Base-by-base conservation (phyloP, 2,113 vertebrate genomes). In the Heterotis niloticus region DNA sequence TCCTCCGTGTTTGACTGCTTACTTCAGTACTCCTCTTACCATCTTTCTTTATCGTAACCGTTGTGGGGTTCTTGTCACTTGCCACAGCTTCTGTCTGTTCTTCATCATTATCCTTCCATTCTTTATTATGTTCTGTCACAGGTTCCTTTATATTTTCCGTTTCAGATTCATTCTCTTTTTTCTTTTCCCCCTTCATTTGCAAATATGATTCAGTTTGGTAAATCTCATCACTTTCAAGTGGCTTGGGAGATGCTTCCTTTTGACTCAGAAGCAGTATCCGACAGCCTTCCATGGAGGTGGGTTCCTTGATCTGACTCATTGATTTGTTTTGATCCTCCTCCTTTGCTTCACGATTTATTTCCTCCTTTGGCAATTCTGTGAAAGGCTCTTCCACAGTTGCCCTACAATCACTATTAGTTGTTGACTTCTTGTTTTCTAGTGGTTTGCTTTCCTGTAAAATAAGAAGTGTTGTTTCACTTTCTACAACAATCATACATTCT, bases 221-320 rank as follows among this genome's bases (percentile, higher is more conserved):
- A 70, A 34, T 70, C 75, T 90, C 90, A 29, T 82, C 88, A 81
- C 92, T 91, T 81, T 89, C 89, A 73, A 81, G 83, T 75, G 89
- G 89, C 78, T 91, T 84, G 64, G 90, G 88, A 34, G 92, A 85
- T 81, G 88, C 89, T 75, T 91, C 88, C 54, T 93, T 90, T 1
- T 94, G 83, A 90, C 92, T 92, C 44, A 92, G 90, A 60, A 90
- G 85, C 77, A 91, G 81, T 65, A 90, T 79, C 83, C 93, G 93
- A 76, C 83, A 82, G 81, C 91, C 85, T 65, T 88, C 71, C 70
- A 87, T 34, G n/a, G 26, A 5, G 64, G 1, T 29, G 10, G 77
- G 26, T 51, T 52, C 17, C 10, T 0, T 83, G 82, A 57, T 92
- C 92, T 0, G 88, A 82, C 14, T 44, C 34, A 87, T 7, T 0